Percentiles rank a stretch among this genome's conserved stretches.
Conservation (phyloP, 2,888 invertebrate genomes). For the Sipha maydis region DNA sequence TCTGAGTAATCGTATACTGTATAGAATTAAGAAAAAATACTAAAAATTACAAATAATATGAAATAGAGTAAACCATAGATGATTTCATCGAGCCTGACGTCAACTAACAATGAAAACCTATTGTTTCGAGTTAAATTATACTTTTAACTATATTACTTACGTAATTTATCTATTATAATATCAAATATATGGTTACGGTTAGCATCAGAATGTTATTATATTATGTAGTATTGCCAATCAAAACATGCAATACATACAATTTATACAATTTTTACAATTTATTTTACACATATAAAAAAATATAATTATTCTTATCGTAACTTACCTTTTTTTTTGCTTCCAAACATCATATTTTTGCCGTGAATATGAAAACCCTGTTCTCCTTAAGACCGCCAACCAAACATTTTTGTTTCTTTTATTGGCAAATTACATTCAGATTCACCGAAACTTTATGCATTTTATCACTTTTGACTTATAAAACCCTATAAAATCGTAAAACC, state of each 20-base stretch:
- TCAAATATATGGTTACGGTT: neutral
- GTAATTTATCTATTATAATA: neutral
- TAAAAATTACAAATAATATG: too few species aligned
- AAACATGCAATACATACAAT: too few species aligned
- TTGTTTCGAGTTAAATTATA: too few species aligned
- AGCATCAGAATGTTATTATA: too few species aligned
- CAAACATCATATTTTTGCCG: constrained; percentile 60
- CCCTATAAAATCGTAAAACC: constrained; percentile 27
- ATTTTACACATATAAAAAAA: neutral
- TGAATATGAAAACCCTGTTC: constrained; percentile 3
- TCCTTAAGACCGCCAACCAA: constrained; percentile 51
- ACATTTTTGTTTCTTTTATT: constrained; percentile 27
- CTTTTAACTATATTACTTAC: neutral
- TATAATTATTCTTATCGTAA: neutral
- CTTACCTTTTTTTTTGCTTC: constrained; percentile 60
- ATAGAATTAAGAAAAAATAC: too few species aligned
- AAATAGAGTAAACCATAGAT: too few species aligned
- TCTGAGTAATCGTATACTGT: too few species aligned
- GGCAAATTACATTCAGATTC: neutral
- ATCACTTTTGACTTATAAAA: neutral
- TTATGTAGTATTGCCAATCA: too few species aligned
- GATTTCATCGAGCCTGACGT: too few species aligned
- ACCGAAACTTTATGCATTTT: neutral
- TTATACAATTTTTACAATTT: too few species aligned
- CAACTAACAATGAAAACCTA: too few species aligned